Evolutionary conservation across 1,140 invertebrate genomes (phyloP).

Genomic region (Pentalonia nigronervosa): DNA sequence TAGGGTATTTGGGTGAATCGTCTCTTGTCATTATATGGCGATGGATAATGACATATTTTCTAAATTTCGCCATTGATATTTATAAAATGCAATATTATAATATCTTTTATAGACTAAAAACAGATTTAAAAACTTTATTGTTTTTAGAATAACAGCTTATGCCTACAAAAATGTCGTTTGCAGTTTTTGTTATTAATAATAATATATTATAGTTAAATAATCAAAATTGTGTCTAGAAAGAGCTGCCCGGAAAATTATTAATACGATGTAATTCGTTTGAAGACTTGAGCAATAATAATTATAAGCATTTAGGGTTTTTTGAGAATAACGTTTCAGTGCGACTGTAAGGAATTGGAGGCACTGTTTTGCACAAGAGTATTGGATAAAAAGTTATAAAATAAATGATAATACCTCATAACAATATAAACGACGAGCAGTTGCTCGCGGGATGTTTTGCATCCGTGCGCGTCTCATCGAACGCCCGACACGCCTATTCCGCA

Average conservation of each 20-base stretch:
- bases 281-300: not conserved
- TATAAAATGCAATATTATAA: too few relatives aligned
- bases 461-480: not conserved
- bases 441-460: not conserved
- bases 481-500: not conserved
- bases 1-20: too few relatives aligned
- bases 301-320: not conserved
- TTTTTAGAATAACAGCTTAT: too few relatives aligned
- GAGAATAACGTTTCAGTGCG: not conserved
- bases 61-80: too few relatives aligned
- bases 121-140: too few relatives aligned
- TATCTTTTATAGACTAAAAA: too few relatives aligned
- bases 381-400: not conserved
- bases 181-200: too few relatives aligned
- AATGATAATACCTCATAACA: constrained; percentile 15
- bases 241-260: not conserved
- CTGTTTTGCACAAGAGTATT: not conserved
- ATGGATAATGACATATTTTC: too few relatives aligned
- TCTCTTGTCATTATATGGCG: too few relatives aligned
- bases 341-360: not conserved
- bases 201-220: not conserved
- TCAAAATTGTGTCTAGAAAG: not conserved
- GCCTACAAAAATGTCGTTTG: too few relatives aligned
- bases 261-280: not conserved
- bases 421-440: not conserved